Evolutionary conservation across 2,888 invertebrate species (phyloP).

Genomic region (Synanthedon myopaeformis): DNA sequence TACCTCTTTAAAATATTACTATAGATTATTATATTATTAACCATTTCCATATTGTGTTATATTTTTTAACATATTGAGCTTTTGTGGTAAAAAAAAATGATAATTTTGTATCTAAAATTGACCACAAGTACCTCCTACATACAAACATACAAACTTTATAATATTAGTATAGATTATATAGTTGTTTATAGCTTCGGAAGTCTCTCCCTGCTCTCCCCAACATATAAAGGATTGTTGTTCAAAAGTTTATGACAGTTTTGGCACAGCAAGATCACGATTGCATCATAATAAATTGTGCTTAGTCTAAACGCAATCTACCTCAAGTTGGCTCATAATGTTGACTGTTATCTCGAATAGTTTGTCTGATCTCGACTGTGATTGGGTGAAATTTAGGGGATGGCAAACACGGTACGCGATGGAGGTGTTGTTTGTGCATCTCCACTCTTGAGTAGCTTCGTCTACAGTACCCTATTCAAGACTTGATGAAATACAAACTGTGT

Average conservation of each 20-base stretch:
- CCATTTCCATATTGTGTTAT: no score
- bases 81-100: no score
- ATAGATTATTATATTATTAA: no score
- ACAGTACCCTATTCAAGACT: constrained; percentile 35
- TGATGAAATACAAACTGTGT: constrained; percentile 67
- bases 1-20: no score
- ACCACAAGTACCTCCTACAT: no score
- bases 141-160: no score
- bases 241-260: constrained; percentile 13
- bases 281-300: constrained; percentile 10
- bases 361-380: constrained; percentile 31
- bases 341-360: constrained; percentile 3
- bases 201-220: no score
- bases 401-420: constrained; percentile 35
- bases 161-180: no score
- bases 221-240: not conserved
- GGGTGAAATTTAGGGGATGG: constrained; percentile 43
- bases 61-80: no score
- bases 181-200: no score
- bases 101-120: no score
- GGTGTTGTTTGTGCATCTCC: constrained; percentile 37
- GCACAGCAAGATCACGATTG: constrained; percentile 7
- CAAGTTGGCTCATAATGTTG: not conserved
- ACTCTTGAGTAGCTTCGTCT: constrained; percentile 26
- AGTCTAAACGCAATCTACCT: not conserved